Conservation (phyloP, 2,113 vertebrate genomes). For the Phalacrocorax aristotelis region DNA sequence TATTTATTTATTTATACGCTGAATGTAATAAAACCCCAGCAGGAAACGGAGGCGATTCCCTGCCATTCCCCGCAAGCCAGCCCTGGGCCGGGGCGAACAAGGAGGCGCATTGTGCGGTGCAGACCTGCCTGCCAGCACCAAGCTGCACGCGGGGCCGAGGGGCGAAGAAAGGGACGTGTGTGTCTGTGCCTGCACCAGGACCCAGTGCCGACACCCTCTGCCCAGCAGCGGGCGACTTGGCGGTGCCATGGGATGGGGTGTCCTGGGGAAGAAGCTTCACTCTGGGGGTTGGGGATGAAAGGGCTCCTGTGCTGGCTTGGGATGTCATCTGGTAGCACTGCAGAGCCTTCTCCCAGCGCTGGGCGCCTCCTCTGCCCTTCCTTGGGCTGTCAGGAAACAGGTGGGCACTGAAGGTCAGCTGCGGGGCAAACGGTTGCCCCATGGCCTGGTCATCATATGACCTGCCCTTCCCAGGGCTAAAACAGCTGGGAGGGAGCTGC, state of each 20-base stretch:
- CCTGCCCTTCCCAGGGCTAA: neutral
- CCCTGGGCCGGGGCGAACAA: conserved; percentile 37
- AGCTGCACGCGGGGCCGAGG: neutral
- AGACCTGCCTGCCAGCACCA: conserved; percentile 8
- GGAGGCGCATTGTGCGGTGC: conserved; percentile 47
- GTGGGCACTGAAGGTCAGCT: neutral
- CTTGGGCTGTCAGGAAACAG: neutral
- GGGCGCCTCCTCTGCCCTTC: neutral
- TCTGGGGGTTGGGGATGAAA: neutral
- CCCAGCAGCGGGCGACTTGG: rapidly evolving
- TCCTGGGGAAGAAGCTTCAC: neutral
- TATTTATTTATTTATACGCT: conserved; percentile 72
- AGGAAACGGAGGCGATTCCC: conserved; percentile 72
- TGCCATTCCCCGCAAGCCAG: conserved; percentile 57
- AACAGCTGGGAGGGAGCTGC: neutral
- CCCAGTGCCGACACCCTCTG: neutral
- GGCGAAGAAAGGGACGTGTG: conserved; percentile 31
- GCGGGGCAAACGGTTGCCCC: rapidly evolving
- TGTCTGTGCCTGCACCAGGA: neutral
- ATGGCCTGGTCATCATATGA: rapidly evolving
- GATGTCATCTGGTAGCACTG: neutral
- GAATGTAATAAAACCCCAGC: conserved; percentile 69
- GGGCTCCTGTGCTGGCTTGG: neutral
- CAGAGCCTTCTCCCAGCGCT: neutral
- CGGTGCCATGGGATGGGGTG: rapidly evolving